Evolutionary conservation across 2,888 invertebrate genomes (phyloP).

Genomic region (Ecliptopera silaceata): DNA sequence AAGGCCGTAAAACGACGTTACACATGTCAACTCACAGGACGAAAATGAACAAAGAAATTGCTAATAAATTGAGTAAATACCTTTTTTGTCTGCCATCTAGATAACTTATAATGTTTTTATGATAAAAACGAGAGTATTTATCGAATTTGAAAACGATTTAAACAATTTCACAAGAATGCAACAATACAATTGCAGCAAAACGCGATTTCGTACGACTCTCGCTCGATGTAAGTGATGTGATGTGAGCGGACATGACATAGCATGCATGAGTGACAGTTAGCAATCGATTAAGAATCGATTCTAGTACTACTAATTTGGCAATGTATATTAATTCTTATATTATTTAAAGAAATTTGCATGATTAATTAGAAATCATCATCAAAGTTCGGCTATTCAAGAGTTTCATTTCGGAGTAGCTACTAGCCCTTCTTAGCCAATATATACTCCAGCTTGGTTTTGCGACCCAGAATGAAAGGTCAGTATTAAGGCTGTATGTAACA

Average conservation of each 20-base stretch:
- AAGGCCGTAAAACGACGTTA: constrained; percentile 68
- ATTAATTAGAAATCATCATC: too few species aligned
- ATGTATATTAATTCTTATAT: too few species aligned
- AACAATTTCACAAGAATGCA: constrained; percentile 36
- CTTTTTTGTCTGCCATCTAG: constrained; percentile 83
- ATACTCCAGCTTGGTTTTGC: too few species aligned
- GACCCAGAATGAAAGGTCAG: too few species aligned
- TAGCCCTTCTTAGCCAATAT: too few species aligned
- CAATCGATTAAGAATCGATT: neutral
- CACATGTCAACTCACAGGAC: constrained; percentile 69
- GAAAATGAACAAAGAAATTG: constrained; percentile 71
- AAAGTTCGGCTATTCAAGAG: too few species aligned
- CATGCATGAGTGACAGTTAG: constrained; percentile 4
- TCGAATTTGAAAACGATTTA: constrained; percentile 49
- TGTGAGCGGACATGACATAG: neutral
- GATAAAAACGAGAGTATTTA: constrained; percentile 54
- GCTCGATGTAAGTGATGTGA: constrained; percentile 52
- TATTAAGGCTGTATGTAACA: too few species aligned
- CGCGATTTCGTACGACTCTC: constrained; percentile 56
- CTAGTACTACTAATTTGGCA: too few species aligned
- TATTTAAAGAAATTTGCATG: too few species aligned
- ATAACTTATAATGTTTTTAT: constrained; percentile 59
- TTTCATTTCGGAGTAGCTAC: too few species aligned
- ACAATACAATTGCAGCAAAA: constrained; percentile 62
- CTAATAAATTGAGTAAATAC: constrained; percentile 72